Evolutionary conservation across 2,113 vertebrate genomes (phyloP), one percentile per base, ranked within the genome.

Genomic region (Peromyscus polionotus): DNA sequence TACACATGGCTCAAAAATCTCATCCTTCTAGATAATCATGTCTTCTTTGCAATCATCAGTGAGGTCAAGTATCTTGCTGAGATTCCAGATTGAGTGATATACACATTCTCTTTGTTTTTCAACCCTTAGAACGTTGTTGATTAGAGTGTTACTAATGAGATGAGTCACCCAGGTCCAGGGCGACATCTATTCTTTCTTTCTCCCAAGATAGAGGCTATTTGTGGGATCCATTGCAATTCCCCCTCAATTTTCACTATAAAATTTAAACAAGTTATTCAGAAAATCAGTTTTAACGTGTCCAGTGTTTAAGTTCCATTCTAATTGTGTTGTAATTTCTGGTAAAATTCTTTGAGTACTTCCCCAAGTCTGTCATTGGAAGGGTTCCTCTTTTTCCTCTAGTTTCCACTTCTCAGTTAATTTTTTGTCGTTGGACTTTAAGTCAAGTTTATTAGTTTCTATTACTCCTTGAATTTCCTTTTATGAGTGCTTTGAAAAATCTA

Each of bases 361-460:
- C 17, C 91, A 39, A 6, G 31, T 67, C 39, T 11, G 68, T 2
- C 33, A 68, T 65, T 67, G 17, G 57, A 73, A 39, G 33, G 3
- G 4, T 31, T 81, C 80, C 17, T 20, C 57, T 63, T 86, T 73
- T 17, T 77, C 54, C 51, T 68, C 8, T 77, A 45, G 16, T 1
- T 97, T 94, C 36, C 31, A 36, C 89, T 80, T 73, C 79, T 36
- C 65, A 80, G 45, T 73, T 85, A 85, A 68, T 54, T 54, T 86
- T 92, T 92, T 80, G 33, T 31, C 24, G 33, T 7, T 51, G 0
- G 9, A 3, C 73, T 80, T 61, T 65, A 76, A 89, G 54, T 61
- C 57, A 76, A 89, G 54, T 80, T 72, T 67, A 70, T 79, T 83
- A 54, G 4, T 84, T 91, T 73, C 26, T 39, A 19, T 67, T 86